phyloP scores from a whole-genome alignment of 2,888 invertebrate genomes.

The Corbicula japonica region DNA sequence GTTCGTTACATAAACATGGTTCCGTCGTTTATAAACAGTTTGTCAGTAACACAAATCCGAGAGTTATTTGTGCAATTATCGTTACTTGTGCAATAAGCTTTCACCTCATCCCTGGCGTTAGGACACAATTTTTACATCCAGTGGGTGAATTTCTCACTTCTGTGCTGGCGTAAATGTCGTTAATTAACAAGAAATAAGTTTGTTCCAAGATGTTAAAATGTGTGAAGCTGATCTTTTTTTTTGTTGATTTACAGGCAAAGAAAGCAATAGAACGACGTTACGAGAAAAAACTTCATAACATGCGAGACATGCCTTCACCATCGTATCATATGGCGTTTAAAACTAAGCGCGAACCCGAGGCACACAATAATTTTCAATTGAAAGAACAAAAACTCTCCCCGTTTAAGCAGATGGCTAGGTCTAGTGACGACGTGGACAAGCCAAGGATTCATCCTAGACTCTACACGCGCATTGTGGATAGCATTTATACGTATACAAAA shows the following conservation, averaged over 20 bases:
- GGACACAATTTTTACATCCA: no score
- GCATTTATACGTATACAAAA: constrained; percentile 62
- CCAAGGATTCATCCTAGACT: constrained; percentile 58
- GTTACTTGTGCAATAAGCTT: no score
- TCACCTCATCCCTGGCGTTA: no score
- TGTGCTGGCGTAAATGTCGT: no score
- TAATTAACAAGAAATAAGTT: no score
- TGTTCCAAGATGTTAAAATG: not conserved
- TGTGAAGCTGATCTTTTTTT: not conserved
- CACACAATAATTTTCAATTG: constrained; percentile 44
- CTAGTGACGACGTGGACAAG: constrained; percentile 29
- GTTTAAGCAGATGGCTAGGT: constrained; percentile 61
- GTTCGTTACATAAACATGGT: no score
- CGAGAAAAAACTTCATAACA: constrained; percentile 57
- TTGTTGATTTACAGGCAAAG: constrained; percentile 45
- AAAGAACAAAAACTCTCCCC: constrained; percentile 61
- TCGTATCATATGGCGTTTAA: constrained; percentile 57
- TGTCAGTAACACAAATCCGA: no score
- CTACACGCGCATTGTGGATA: constrained; percentile 63
- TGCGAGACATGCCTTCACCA: constrained; percentile 46
- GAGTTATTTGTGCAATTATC: no score
- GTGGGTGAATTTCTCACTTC: no score
- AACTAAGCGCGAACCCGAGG: constrained; percentile 51
- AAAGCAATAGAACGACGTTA: constrained; percentile 46
- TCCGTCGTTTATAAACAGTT: no score